These are phyloP conservation scores for Melanotus villosus DNA, from an alignment of 2,888 invertebrate species.

Conservation along the genomic window DNA sequence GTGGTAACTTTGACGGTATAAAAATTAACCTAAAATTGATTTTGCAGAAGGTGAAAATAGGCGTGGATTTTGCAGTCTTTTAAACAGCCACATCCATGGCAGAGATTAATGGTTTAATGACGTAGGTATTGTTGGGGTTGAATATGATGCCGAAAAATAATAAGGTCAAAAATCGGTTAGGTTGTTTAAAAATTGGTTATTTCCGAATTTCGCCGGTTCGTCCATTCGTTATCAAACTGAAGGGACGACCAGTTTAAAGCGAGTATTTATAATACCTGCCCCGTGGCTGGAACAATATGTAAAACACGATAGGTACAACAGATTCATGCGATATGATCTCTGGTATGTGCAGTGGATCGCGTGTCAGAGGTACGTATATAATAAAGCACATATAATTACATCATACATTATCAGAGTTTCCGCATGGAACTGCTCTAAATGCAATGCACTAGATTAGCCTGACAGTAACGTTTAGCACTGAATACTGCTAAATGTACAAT, in stretches of 20 bases:
- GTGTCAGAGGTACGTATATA: slow-evolving; percentile 47
- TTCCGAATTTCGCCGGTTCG: too few relatives aligned
- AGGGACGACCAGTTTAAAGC: neutral
- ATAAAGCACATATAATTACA: slow-evolving; percentile 51
- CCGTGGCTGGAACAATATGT: slow-evolving; percentile 24
- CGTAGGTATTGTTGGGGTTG: neutral
- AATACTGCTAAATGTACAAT: slow-evolving; percentile 47
- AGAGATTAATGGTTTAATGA: neutral
- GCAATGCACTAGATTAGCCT: slow-evolving; percentile 45
- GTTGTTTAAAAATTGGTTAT: neutral
- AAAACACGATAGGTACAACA: slow-evolving; percentile 31
- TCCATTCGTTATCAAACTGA: neutral
- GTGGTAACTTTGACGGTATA: neutral
- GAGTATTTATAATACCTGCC: slow-evolving; percentile 16
- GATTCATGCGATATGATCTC: slow-evolving; percentile 32
- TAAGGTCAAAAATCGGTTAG: slow-evolving; percentile 2
- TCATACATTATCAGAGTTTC: slow-evolving; percentile 50
- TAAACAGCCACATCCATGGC: neutral
- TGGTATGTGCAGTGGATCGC: slow-evolving; percentile 39
- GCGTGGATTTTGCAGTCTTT: neutral
- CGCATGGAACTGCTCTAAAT: slow-evolving; percentile 47
- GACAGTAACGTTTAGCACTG: slow-evolving; percentile 40
- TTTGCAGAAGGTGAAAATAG: neutral
- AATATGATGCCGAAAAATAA: slow-evolving; percentile 4
- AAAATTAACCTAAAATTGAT: neutral